Evolutionary conservation across 2,113 vertebrate genomes (phyloP), one percentile per base, ranked within the genome.

Genomic region (Amphiprion ocellaris): DNA sequence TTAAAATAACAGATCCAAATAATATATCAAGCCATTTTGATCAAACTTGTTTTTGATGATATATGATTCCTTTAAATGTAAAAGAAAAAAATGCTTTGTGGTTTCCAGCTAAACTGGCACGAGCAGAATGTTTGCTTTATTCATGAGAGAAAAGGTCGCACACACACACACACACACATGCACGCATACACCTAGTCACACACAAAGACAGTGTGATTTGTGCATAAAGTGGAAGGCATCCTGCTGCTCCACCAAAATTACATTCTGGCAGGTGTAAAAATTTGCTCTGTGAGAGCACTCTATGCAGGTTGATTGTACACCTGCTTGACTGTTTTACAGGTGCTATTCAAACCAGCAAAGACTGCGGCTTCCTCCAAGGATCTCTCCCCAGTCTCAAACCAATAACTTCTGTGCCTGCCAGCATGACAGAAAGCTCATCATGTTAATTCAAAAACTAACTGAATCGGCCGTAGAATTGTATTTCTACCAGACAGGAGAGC

Each of bases 251-350:
- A 60, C 69, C 49, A 81, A 86, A 88, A 85, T 83, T 69, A 84
- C 81, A 72, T 81, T 90, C 82, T 85, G 82, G 79, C 89, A 80
- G 81, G 87, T 91, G 90, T 83, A 77, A 81, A 85, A 82, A 79
- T 65, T 24, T 83, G 49, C 77, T 85, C 84, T 56, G 79, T 23
- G 59, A 87, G 86, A 69, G 63, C 68, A 63, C 82, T 74, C 74
- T 74, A 49, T 82, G 70, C 84, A 49, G 69, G 77, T 75, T 89
- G 82, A 88, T 82, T 83, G 62, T 89, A 58, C 81, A 84, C 89
- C 92, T 89, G 83, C 86, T 85, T 85, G 75, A 71, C 81, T 86
- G 71, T 84, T 89, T 85, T 84, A 81, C 83, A 76, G 79, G 78
- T 81, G 77, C 69, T 37, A 33, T 74, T 87, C 65, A 73, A 47